phyloP scores from a whole-genome alignment of 2,797 vertebrate genomes.

The Aratinga solstitialis region DNA sequence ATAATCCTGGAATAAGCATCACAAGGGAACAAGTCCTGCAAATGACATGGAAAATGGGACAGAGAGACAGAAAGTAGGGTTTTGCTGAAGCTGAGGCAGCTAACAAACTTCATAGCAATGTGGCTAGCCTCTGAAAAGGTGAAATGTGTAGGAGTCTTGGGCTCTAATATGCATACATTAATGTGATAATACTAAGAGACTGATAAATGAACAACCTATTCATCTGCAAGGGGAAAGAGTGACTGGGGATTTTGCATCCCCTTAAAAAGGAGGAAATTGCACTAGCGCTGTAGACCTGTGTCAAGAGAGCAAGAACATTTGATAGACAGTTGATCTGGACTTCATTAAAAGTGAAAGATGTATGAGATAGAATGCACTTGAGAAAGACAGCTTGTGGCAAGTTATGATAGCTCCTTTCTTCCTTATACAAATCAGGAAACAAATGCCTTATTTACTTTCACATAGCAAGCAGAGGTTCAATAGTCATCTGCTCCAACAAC shows the following conservation, averaged over 20 bases:
- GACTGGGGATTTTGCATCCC: background rate
- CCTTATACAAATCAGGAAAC: background rate
- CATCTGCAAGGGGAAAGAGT: background rate
- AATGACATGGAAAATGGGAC: background rate
- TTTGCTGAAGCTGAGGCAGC: background rate
- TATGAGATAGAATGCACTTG: background rate
- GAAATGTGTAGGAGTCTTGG: background rate
- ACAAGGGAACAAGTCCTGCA: background rate
- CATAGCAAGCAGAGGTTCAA: background rate
- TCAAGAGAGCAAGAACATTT: background rate
- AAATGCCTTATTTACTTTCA: background rate
- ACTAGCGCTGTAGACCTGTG: background rate
- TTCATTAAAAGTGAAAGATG: slow-evolving; percentile 12
- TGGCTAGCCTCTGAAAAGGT: background rate
- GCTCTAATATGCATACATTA: background rate
- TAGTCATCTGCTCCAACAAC: background rate
- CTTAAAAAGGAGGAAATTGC: background rate
- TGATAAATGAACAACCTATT: background rate
- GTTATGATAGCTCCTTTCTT: background rate
- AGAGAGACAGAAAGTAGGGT: background rate
- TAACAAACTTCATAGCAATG: background rate
- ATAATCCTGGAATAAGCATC: background rate
- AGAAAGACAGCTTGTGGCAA: background rate
- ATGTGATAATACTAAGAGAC: background rate
- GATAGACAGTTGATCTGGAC: background rate